A percentile compares a stretch with the other conserved stretches of the same genome.
These are phyloP conservation scores for Azemiops feae DNA, from an alignment of 2,113 vertebrate species.

Conservation along the genomic window DNA sequence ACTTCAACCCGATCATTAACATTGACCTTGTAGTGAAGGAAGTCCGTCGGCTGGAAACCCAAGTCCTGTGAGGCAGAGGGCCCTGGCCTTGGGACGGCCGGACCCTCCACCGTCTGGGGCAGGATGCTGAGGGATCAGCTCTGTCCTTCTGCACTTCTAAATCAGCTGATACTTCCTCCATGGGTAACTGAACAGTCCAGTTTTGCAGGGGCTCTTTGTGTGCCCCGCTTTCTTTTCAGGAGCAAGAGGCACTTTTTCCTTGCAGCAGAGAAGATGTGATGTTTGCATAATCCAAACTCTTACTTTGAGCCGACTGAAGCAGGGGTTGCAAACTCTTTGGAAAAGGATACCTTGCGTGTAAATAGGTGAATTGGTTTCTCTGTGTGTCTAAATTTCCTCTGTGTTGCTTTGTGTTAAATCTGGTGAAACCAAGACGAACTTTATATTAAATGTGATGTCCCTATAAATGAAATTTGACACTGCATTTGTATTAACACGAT, in stretches of 20 bases:
- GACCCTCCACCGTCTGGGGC: not conserved
- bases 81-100: not conserved
- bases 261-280: not conserved
- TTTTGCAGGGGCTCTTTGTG: not conserved
- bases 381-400: not conserved
- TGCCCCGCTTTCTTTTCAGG: not conserved
- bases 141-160: conserved; percentile 4
- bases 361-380: conserved; percentile 15
- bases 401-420: conserved; percentile 11
- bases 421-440: conserved; percentile 15
- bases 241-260: not conserved
- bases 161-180: conserved; percentile 31
- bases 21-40: conserved; percentile 90
- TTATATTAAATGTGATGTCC: conserved; percentile 24
- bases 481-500: conserved; percentile 37
- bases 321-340: not conserved
- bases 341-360: conserved; percentile 17
- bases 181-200: not conserved
- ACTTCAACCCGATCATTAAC: conserved; percentile 91
- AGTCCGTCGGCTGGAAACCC: conserved; percentile 81
- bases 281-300: not conserved
- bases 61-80: conserved; percentile 63
- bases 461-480: conserved; percentile 17
- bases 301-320: not conserved
- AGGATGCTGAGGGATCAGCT: not conserved